Evolutionary conservation across 2,888 invertebrate genomes (phyloP), one percentile per base, ranked within the genome.

Genomic region (Synergus gifuensis): DNA sequence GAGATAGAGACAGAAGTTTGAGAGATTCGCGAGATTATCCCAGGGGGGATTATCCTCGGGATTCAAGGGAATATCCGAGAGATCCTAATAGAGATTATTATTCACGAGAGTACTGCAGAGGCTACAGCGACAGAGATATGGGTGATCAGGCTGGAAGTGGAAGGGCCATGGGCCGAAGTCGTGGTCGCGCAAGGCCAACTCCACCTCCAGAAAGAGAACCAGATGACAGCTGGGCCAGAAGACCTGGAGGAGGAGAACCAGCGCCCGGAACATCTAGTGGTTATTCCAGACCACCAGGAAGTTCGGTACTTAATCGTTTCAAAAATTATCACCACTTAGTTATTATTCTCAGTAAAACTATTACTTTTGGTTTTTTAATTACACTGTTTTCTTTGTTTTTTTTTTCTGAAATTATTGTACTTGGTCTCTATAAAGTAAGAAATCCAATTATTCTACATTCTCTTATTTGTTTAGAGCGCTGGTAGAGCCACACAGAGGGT

Each of bases 141-240:
- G 16, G 46, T 8, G 69, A 69, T 8, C 69, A 46, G 8, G 49
- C 22, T 2, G 49, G 69, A 3, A 7, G 16, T n/a, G 69, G 69
- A 9, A 46, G 69, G 14, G 69, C 69, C 8, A 69, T 69, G 69
- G 69, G 69, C 9, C 49, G 69, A 16, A 49, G 69, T 49, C 69
- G 69, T 3, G 69, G 69, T 2, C 69, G 69, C 1, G 49, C 69
- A 1, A 54, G 46, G n/a, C 14, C 64, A 16, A 66, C 64, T 2
- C 64, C 73, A 5, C 67, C 42, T 0, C 54, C 54, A 54, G 49
- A 69, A 16, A 14, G 46, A 22, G 28, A 18, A n/a, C 42, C 66
- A 18, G 42, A 14, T 0, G 49, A 49, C 3, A 54, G 36, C 11
- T 73, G 73, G 73, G 40, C 14, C 2, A 14, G 73, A n/a, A 54